A percentile compares a stretch with the other conserved stretches of the same genome.
Evolutionary conservation across 2,888 invertebrate genomes (phyloP).

Genomic region (Stegana nigrithorax): DNA sequence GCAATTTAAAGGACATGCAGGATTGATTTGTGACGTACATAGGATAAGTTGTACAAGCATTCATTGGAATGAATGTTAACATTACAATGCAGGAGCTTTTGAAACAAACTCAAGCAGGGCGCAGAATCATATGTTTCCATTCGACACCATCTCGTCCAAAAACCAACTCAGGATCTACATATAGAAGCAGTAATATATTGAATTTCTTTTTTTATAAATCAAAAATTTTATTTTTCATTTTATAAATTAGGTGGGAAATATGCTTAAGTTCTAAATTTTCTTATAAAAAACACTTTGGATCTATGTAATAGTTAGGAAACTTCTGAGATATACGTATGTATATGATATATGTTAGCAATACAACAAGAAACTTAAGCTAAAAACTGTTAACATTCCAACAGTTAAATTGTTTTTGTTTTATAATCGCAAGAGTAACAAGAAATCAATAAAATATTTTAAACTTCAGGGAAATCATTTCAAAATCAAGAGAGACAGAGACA

Average conservation of each 20-base stretch:
- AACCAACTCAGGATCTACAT: too few relatives aligned
- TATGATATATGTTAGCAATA: constrained; percentile 23
- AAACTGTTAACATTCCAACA: too few relatives aligned
- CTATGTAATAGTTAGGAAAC: constrained; percentile 3
- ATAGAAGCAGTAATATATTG: too few relatives aligned
- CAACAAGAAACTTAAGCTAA: constrained; percentile 36
- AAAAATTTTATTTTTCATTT: neutral
- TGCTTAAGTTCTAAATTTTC: neutral
- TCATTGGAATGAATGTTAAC: too few relatives aligned
- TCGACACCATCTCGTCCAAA: too few relatives aligned
- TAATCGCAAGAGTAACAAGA: neutral
- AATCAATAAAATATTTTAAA: neutral
- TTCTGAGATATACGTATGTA: neutral
- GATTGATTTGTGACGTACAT: too few relatives aligned
- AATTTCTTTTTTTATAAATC: neutral
- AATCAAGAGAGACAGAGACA: too few relatives aligned
- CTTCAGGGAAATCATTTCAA: neutral
- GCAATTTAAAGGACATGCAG: too few relatives aligned
- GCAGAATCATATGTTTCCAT: too few relatives aligned
- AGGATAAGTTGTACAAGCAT: too few relatives aligned
- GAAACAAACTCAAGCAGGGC: too few relatives aligned
- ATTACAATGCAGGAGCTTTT: too few relatives aligned
- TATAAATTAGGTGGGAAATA: neutral
- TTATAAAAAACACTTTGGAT: constrained; percentile 10
- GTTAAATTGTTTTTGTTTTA: neutral